phyloP scores from a whole-genome alignment of 2,113 vertebrate species.

The Entelurus aequoreus region DNA sequence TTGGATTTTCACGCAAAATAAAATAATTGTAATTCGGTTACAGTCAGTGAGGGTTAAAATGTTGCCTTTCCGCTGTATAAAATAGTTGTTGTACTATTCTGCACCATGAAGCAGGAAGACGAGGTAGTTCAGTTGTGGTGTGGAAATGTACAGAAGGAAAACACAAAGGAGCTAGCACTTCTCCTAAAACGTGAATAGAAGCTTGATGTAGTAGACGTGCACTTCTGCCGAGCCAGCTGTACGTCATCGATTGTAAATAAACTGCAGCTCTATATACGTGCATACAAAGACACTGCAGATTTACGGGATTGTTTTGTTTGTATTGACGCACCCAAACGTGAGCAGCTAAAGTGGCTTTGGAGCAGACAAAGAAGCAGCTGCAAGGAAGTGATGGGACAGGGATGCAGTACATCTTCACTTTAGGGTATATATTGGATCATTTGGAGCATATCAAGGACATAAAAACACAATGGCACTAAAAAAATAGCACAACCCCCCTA shows the following conservation, averaged over 20 bases:
- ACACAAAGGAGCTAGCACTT: conserved; percentile 72
- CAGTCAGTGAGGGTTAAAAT: neutral
- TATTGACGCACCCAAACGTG: neutral
- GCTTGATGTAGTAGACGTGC: neutral
- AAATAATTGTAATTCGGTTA: too few species aligned
- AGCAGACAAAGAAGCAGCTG: neutral
- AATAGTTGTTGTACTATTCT: conserved; percentile 53
- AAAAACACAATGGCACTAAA: too few species aligned
- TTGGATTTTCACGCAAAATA: too few species aligned
- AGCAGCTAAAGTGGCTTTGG: neutral
- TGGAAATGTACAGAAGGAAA: conserved; percentile 75
- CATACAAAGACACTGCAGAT: neutral
- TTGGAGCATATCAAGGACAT: too few species aligned
- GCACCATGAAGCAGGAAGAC: conserved; percentile 56
- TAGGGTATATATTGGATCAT: too few species aligned
- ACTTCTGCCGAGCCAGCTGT: neutral
- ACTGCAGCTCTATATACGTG: neutral
- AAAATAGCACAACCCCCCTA: too few species aligned
- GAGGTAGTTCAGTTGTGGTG: conserved; percentile 12
- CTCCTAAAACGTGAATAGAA: conserved; percentile 11
- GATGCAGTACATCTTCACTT: too few species aligned
- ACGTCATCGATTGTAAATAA: neutral
- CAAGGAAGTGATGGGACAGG: too few species aligned
- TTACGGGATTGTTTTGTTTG: conserved; percentile 4
- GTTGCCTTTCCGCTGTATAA: neutral